Evolutionary conservation across 2,797 vertebrate genomes (phyloP), one percentile per base, ranked within the genome.

Genomic region (Lepilemur ruficaudatus): DNA sequence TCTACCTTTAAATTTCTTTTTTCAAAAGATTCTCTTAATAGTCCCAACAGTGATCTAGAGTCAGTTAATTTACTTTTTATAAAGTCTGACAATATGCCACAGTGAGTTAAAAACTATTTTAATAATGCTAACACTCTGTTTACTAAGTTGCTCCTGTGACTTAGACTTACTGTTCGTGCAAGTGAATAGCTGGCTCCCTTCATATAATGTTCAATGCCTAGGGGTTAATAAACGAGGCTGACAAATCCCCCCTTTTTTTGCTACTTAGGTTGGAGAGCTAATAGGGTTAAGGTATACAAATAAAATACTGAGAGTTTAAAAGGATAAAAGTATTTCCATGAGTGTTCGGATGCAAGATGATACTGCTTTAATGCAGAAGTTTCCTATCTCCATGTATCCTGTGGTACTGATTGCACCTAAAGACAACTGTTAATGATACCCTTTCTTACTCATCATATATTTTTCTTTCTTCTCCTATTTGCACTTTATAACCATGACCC

Each of bases 51-150:
- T 46, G 67, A 89, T 52, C 35, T 69, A 93, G 75, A 72, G 30
- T 76, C 5, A 59, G 82, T 32, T 79, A 95, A 82, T 93, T 89
- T 90, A 67, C 35, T 86, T 43, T 94, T 78, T 84, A 91, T 23
- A 93, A 91, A 78, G 41, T 65, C 22, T 57, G 32, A 67, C 72
- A 85, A 67, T 52, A 84, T 4, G 63, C 70, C 38, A 38, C 4
- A 76, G 38, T 76, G 70, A 73, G 38, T 48, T 41, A 55, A 73
- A 72, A 76, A 20, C 17, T 46, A 32, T n/a, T 18, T 6, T 12
- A 46, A 84, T 59, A 65, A 89, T 23, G 46, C 17, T 46, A 79
- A 89, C 28, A 46, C 11, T 81, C 3, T 83, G 69, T 25, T 85
- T 79, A 86, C 13, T 32, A 61, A 69, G 32, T 89, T 52, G 81